Conservation (phyloP, 2,797 vertebrate genomes). For the Aulostomus chinensis region DNA sequence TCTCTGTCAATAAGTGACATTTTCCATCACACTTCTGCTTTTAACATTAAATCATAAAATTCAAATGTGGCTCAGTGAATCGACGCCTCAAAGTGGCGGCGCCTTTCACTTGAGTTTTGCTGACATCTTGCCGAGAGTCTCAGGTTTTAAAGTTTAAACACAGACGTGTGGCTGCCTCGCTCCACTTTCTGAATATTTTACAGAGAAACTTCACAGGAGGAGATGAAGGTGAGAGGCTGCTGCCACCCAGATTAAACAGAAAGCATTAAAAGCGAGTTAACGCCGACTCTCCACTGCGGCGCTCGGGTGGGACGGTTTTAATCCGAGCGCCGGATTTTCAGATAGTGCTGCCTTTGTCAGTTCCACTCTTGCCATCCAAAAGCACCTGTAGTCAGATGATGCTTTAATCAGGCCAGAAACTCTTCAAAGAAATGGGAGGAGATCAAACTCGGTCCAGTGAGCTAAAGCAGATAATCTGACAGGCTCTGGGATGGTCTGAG, state of each 20-base stretch:
- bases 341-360: slow-evolving; percentile 44
- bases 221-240: slow-evolving; percentile 67
- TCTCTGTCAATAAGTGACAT: slow-evolving; percentile 50
- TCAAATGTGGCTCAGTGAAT: slow-evolving; percentile 36
- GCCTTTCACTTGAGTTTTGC: slow-evolving; percentile 33
- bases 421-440: too few relatives aligned
- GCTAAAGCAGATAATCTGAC: too few relatives aligned
- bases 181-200: slow-evolving; percentile 62
- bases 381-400: slow-evolving; percentile 40
- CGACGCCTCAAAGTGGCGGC: slow-evolving; percentile 35
- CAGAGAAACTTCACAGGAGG: slow-evolving; percentile 57
- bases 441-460: too few relatives aligned
- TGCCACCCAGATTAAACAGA: slow-evolving; percentile 70
- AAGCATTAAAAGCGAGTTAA: slow-evolving; percentile 64
- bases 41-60: slow-evolving; percentile 48
- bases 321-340: slow-evolving; percentile 51
- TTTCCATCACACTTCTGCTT: too few relatives aligned
- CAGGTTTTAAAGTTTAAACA: slow-evolving; percentile 66
- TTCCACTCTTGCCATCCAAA: slow-evolving; percentile 30
- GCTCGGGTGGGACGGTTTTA: slow-evolving; percentile 57
- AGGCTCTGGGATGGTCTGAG: too few relatives aligned
- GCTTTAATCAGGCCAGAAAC: slow-evolving; percentile 57
- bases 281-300: slow-evolving; percentile 21
- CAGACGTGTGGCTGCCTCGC: slow-evolving; percentile 33
- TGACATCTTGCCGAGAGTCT: slow-evolving; percentile 49